A percentile compares a stretch with the other conserved stretches of the same genome.
These are phyloP conservation scores for Leuciscus waleckii DNA, from an alignment of 2,797 vertebrate genomes.

Conservation along the genomic window DNA sequence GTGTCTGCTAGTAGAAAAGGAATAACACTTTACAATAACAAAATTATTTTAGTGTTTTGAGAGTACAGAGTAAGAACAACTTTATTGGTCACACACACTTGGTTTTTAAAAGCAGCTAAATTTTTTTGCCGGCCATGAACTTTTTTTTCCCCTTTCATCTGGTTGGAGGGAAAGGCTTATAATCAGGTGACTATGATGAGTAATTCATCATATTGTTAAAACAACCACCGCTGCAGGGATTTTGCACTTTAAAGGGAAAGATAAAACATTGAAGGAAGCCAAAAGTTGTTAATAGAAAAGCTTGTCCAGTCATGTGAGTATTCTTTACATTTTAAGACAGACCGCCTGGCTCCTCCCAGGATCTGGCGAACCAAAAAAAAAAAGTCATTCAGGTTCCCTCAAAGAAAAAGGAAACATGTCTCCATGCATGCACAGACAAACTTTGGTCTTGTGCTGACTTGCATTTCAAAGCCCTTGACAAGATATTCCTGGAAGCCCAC, in stretches of 20 bases:
- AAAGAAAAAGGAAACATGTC: constrained; percentile 75
- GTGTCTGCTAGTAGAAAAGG: background rate
- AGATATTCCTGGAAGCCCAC: constrained; percentile 79
- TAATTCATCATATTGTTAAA: constrained; percentile 76
- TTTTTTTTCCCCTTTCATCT: constrained; percentile 75
- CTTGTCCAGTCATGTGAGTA: constrained; percentile 82
- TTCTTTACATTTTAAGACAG: constrained; percentile 77
- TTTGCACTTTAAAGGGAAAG: constrained; percentile 60
- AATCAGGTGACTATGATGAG: constrained; percentile 78
- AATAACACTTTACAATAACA: constrained; percentile 20
- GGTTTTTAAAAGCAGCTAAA: constrained; percentile 67
- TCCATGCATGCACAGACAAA: constrained; percentile 73
- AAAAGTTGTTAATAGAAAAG: constrained; percentile 73
- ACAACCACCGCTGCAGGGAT: constrained; percentile 71
- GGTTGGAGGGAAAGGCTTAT: constrained; percentile 75
- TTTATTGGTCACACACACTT: constrained; percentile 14
- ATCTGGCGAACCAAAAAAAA: constrained; percentile 73
- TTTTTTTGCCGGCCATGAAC: constrained; percentile 69
- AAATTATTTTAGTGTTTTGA: constrained; percentile 21
- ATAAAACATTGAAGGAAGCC: constrained; percentile 51
- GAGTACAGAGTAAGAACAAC: background rate
- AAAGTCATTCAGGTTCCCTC: constrained; percentile 77
- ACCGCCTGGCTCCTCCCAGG: constrained; percentile 76
- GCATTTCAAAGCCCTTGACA: constrained; percentile 75
- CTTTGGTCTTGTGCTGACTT: constrained; percentile 84